Evolutionary conservation across 2,113 vertebrate genomes (phyloP), one percentile per base, ranked within the genome.

Genomic region (Petromus typicus): DNA sequence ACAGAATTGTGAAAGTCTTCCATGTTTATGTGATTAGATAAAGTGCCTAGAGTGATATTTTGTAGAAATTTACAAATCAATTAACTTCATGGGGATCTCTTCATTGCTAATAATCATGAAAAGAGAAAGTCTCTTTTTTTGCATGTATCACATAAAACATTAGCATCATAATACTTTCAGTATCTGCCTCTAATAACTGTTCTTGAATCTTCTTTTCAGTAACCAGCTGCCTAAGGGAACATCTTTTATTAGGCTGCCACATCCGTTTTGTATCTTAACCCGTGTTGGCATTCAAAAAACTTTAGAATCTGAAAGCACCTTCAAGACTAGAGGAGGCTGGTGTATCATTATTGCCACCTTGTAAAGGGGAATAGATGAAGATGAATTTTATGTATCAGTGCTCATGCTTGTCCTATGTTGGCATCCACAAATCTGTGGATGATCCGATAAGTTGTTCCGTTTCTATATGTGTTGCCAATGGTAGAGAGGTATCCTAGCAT

Each of bases 61-160:
- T 89, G 30, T 23, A 78, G 37, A 34, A 90, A 84, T 97, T 64
- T 93, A 79, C 48, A 93, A 91, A 95, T 83, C 54, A 91, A 61
- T 88, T 56, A 23, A 16, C 48, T 87, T 93, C 43, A 23, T 64
- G 67, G 48, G 57, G 96, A 94, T 80, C 27, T 89, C 32, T 69
- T 94, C 32, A 59, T 63, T 90, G 73, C n/a, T 78, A 56, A 37
- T 11, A 2, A 27, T 85, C 57, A 73, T 63, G 76, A 73, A 79
- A 51, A 79, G 32, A 96, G 48, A 87, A 91, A 63, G 1, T 13
- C 13, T 67, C 25, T 69, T 66, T 69, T 57, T 48, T 22, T 43
- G 1, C 16, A 73, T 12, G 7, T 1, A 45, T 48, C n/a, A 34
- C 45, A 76, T 37, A 37, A 76, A 48, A 17, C 12, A 43, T n/a